Base-by-base conservation (phyloP, 2,888 invertebrate genomes). In the Acleris emargana region DNA sequence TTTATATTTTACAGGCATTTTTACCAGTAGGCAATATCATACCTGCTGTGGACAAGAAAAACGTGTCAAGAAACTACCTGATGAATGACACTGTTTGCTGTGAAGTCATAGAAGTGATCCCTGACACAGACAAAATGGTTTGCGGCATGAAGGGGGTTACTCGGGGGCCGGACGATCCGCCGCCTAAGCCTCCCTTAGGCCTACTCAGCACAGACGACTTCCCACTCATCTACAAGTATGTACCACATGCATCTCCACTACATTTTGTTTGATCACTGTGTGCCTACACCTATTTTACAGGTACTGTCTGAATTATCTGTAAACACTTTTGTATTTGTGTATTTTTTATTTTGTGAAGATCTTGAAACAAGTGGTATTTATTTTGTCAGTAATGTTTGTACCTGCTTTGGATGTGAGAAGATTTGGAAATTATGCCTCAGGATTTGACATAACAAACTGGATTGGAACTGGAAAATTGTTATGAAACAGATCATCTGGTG, bases 71-170 rank as follows among this genome's bases (percentile, higher is more conserved):
- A 86, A 94, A 94, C 89, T 97, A 96, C 93, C 94, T 95, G 88
- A 94, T 95, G 89, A 96, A 96, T 93, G 97, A 97, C 92, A 95
- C 95, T 76, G 95, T 97, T 67, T 96, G 97, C 94, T 97, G 97
- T 87, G 97, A 97, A 93, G 96, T 97, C 59, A 94, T 97, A 78
- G 97, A 97, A 93, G 96, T 97, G 71, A 96, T 96, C 83, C 95
- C 96, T 54, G 97, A 97, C 86, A 95, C 96, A 62, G 97, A 97
- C 91, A 97, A 97, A 93, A 95, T 97, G 93, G 95, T 96, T 76
- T 95, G 96, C 86, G 97, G 97, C 86, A 97, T 97, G 96, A 96
- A 97, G 89, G 96, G 96, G 70, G 93, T 95, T 73, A 94, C 96
- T 74, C 93, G 95, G 78, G 93, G 94, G 69, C 93, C 95, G 25